A percentile compares a stretch with the other conserved stretches of the same genome.
These are phyloP conservation scores for Vipera ursinii DNA, from an alignment of 2,797 vertebrate species.

Conservation along the genomic window DNA sequence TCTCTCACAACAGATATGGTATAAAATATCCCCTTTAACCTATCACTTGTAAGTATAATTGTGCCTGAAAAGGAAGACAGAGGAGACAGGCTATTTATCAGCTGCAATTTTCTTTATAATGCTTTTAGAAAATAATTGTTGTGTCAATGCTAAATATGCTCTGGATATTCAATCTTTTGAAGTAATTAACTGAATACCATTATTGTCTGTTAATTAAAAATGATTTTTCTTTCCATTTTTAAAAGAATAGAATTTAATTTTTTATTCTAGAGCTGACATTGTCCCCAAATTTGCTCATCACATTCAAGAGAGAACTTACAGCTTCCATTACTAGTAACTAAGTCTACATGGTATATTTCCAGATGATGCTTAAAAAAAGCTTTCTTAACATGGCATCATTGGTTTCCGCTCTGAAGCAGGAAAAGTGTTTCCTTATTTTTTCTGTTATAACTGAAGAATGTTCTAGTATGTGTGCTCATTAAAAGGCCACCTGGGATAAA, in stretches of 20 bases:
- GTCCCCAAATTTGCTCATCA: background rate
- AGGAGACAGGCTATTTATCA: slow-evolving; percentile 32
- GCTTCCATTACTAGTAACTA: background rate
- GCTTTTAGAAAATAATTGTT: background rate
- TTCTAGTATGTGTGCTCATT: rapidly evolving
- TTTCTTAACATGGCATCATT: background rate
- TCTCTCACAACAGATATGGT: background rate
- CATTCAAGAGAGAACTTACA: background rate
- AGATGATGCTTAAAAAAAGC: background rate
- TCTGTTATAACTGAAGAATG: background rate
- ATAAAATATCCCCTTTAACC: slow-evolving; percentile 21
- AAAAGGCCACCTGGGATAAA: background rate
- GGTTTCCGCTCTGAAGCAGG: background rate
- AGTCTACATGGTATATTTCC: background rate
- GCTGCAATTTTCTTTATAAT: slow-evolving; percentile 20
- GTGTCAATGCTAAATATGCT: slow-evolving; percentile 7
- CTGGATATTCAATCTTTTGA: slow-evolving; percentile 5
- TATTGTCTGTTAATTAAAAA: background rate
- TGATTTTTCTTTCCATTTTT: background rate
- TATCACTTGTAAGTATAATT: slow-evolving; percentile 22
- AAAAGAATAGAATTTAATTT: background rate
- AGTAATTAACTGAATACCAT: background rate
- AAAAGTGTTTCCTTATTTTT: background rate
- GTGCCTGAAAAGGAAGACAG: background rate
- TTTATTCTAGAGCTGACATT: background rate